Evolutionary conservation across 2,888 invertebrate species (phyloP).

Genomic region (Cybosia mesomella): DNA sequence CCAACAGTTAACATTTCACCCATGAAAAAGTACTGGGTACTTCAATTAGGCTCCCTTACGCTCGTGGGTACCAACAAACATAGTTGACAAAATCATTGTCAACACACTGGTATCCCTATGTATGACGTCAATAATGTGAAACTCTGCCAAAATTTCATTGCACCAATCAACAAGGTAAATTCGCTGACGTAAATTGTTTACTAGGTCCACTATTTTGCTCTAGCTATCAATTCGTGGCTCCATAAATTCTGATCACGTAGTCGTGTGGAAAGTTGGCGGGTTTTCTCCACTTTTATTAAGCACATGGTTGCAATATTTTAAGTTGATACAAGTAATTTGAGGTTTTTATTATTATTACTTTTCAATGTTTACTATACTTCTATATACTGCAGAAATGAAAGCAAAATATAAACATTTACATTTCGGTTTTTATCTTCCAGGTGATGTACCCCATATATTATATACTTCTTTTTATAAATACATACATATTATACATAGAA

Average conservation of each 20-base stretch:
- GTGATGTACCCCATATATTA: no score
- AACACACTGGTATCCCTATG: neutral
- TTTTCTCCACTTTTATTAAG: constrained; percentile 53
- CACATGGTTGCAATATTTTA: constrained; percentile 53
- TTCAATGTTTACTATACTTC: no score
- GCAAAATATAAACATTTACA: no score
- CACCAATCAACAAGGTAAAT: constrained; percentile 16
- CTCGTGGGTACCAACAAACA: neutral
- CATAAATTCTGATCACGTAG: constrained; percentile 55
- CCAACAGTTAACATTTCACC: no score
- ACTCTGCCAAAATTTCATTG: constrained; percentile 11
- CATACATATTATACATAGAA: no score
- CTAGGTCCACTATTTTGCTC: constrained; percentile 2
- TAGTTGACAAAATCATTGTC: neutral
- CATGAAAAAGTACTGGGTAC: no score
- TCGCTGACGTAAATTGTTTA: constrained; percentile 9
- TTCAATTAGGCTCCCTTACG: neutral
- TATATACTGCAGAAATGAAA: no score
- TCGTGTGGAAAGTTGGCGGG: constrained; percentile 47
- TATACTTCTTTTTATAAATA: no score
- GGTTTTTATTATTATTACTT: constrained; percentile 26
- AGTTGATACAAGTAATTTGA: constrained; percentile 48
- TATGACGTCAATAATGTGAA: constrained; percentile 5
- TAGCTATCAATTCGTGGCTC: constrained; percentile 24
- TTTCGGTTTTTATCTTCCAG: no score